A percentile compares a stretch with the other conserved stretches of the same genome.
Conservation (phyloP, 2,113 vertebrate species). For the Oreocharis arfaki region DNA sequence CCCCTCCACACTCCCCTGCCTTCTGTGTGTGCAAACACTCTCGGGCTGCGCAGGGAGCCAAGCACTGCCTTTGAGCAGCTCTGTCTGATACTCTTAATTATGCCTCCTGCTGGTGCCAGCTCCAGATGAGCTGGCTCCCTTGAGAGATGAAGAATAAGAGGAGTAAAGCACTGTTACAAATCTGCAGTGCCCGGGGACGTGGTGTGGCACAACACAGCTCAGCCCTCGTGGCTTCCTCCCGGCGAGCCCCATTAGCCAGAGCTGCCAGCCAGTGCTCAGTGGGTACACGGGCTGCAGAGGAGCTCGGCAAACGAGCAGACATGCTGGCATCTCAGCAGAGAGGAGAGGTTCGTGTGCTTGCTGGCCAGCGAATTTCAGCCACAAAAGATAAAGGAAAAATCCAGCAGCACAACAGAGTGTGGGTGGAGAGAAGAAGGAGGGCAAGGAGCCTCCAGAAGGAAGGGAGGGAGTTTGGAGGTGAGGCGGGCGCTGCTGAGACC, state of each 20-base stretch:
- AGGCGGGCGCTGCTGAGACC: not conserved
- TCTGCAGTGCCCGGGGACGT: not conserved
- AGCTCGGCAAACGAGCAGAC: not conserved
- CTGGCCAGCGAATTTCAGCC: not conserved
- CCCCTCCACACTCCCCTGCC: not conserved
- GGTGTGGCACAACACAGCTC: not conserved
- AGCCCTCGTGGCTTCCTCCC: not conserved
- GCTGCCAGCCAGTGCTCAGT: not conserved
- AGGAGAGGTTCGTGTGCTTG: not conserved
- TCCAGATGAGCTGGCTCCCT: not conserved
- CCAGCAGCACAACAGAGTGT: not conserved
- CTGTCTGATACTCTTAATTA: not conserved
- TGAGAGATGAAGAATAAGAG: not conserved
- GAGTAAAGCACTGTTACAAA: not conserved
- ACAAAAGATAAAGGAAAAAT: not conserved
- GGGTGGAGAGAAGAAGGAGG: not conserved
- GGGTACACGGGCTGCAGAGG: fast-evolving
- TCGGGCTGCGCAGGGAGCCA: not conserved
- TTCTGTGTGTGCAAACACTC: not conserved
- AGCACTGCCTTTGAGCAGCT: not conserved
- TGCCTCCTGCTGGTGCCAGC: not conserved
- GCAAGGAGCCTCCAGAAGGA: not conserved
- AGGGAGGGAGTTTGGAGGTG: not conserved
- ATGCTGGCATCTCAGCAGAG: not conserved
- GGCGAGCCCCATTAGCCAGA: not conserved